Conservation (phyloP, 2,113 vertebrate species). For the Anolis sagrei region DNA sequence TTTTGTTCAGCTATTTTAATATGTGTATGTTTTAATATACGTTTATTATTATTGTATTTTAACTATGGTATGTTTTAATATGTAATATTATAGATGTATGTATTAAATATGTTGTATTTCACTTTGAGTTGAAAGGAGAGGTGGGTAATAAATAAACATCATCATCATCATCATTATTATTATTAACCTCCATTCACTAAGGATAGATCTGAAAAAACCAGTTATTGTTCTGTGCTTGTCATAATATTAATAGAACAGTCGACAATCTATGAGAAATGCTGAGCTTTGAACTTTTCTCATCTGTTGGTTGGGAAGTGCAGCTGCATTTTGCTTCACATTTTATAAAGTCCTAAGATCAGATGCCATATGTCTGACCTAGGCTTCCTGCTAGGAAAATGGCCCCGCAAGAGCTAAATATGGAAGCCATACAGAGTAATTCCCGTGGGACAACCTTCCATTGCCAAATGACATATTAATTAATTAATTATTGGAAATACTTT, state of each 20-base stretch:
- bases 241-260: conserved; percentile 19
- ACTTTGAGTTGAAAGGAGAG: no score
- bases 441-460: conserved; percentile 27
- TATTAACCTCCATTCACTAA: not conserved
- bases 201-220: not conserved
- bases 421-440: not conserved
- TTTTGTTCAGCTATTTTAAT: no score
- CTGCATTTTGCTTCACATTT: conserved; percentile 33
- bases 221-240: not conserved
- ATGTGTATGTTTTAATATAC: no score
- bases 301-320: not conserved
- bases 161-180: no score
- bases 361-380: conserved; percentile 6
- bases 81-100: no score
- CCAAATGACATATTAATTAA: conserved; percentile 21
- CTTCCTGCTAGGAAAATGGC: conserved; percentile 17
- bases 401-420: conserved; percentile 27
- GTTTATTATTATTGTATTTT: no score
- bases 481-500: no score
- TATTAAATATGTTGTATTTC: no score
- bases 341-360: conserved; percentile 34
- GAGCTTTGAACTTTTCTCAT: conserved; percentile 32
- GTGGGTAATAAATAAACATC: no score
- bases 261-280: conserved; percentile 21
- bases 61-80: no score